Evolutionary conservation across 2,888 invertebrate species (phyloP).

Genomic region (Pedicia rivosa): DNA sequence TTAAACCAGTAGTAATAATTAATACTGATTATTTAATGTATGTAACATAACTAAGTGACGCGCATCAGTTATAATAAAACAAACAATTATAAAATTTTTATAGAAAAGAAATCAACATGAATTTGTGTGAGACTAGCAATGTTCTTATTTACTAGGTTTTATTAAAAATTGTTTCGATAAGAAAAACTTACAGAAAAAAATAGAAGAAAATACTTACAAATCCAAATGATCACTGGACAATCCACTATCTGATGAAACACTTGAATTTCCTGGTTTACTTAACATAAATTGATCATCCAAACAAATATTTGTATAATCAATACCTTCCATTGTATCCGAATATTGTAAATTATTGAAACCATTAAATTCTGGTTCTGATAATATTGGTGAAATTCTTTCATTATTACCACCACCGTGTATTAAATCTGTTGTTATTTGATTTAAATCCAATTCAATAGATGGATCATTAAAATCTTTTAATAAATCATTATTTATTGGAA

Average conservation of each 20-base stretch:
- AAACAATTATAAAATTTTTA: no score
- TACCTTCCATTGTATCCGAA: background rate
- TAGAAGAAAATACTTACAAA: slow-evolving; percentile 29
- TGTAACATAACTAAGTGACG: no score
- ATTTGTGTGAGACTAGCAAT: no score
- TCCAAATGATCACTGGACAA: slow-evolving; percentile 45
- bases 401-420: background rate
- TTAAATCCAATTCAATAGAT: background rate
- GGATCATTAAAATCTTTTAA: slow-evolving; percentile 41
- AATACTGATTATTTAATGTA: no score
- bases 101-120: no score
- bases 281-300: background rate
- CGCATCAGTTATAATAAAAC: no score
- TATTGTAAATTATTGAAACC: background rate
- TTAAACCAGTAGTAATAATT: no score
- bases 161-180: no score
- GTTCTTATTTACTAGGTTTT: slow-evolving; percentile 1
- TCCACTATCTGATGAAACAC: slow-evolving; percentile 46
- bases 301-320: background rate
- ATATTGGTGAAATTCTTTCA: no score
- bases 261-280: slow-evolving; percentile 14
- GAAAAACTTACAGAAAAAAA: no score
- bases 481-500: slow-evolving; percentile 44
- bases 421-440: background rate
- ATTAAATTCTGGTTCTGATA: background rate